A percentile compares a stretch with the other conserved stretches of the same genome.
Conservation (phyloP, 2,797 vertebrate genomes). For the Gymnothorax reevesii region DNA sequence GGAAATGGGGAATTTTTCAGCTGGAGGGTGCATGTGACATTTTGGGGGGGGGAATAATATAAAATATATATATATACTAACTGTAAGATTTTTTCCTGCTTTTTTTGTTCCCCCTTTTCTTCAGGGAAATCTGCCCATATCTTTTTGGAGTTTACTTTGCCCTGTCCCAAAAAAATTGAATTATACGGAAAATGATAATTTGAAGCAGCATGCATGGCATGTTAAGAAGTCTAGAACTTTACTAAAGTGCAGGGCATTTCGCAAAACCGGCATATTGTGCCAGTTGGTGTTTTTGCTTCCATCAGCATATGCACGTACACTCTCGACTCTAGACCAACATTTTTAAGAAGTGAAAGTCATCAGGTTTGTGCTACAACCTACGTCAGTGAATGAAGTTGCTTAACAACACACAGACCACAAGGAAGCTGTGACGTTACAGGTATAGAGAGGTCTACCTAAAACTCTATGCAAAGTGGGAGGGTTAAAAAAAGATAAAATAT, state of each 20-base stretch:
- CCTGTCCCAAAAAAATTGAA: not conserved
- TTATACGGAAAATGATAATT: conserved; percentile 40
- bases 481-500: not conserved
- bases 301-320: conserved; percentile 37
- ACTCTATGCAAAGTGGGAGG: not conserved
- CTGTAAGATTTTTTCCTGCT: conserved; percentile 37
- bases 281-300: not conserved
- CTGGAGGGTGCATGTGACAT: not conserved
- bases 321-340: conserved; percentile 14
- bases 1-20: not conserved
- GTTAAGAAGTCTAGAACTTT: not conserved
- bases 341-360: conserved; percentile 60
- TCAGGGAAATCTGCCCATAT: conserved; percentile 31
- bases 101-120: conserved; percentile 50
- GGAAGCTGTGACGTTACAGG: conserved; percentile 54
- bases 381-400: conserved; percentile 64
- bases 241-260: not conserved
- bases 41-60: conserved; percentile 16
- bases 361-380: conserved; percentile 42
- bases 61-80: conserved; percentile 39
- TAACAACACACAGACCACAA: conserved; percentile 60
- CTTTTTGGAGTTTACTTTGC: conserved; percentile 13
- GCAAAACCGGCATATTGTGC: not conserved
- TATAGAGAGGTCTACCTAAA: conserved; percentile 22
- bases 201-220: conserved; percentile 31